Evolutionary conservation across 1,140 invertebrate species (phyloP).

Genomic region (Propsilocerus akamusi): DNA sequence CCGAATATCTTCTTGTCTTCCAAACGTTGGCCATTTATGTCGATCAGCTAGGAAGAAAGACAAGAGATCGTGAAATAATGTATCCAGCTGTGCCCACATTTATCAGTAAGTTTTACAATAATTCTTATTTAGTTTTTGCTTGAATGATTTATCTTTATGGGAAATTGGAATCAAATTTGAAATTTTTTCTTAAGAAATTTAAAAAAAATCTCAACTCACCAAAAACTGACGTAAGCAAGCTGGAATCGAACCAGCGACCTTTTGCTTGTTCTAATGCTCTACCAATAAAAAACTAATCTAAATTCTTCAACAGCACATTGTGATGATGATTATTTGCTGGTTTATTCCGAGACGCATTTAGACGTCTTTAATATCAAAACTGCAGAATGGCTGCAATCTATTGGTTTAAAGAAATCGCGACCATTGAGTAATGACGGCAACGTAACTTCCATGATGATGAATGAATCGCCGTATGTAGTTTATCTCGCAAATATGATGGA

Average conservation of each 20-base stretch:
- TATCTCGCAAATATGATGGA: slow-evolving; percentile 59
- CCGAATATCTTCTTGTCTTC: slow-evolving; percentile 68
- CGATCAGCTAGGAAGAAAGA: slow-evolving; percentile 66
- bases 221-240: too few species aligned
- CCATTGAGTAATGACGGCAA: slow-evolving; percentile 53
- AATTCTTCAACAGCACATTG: slow-evolving; percentile 37
- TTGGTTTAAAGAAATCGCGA: slow-evolving; percentile 64
- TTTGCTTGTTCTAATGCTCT: too few species aligned
- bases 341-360: slow-evolving; percentile 82
- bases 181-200: too few species aligned
- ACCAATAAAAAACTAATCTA: too few species aligned
- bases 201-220: too few species aligned
- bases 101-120: too few species aligned
- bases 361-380: slow-evolving; percentile 79
- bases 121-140: too few species aligned
- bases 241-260: too few species aligned
- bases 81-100: slow-evolving; percentile 69
- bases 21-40: slow-evolving; percentile 82
- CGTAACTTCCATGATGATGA: slow-evolving; percentile 50
- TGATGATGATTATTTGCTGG: slow-evolving; percentile 61
- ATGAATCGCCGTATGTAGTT: slow-evolving; percentile 65
- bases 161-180: too few species aligned
- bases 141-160: too few species aligned
- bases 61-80: slow-evolving; percentile 81
- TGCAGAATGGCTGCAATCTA: slow-evolving; percentile 90